A percentile compares a stretch with the other conserved stretches of the same genome.
phyloP scores from a whole-genome alignment of 53 echinoderm and acorn worm species.

The Paracentrotus lividus region DNA sequence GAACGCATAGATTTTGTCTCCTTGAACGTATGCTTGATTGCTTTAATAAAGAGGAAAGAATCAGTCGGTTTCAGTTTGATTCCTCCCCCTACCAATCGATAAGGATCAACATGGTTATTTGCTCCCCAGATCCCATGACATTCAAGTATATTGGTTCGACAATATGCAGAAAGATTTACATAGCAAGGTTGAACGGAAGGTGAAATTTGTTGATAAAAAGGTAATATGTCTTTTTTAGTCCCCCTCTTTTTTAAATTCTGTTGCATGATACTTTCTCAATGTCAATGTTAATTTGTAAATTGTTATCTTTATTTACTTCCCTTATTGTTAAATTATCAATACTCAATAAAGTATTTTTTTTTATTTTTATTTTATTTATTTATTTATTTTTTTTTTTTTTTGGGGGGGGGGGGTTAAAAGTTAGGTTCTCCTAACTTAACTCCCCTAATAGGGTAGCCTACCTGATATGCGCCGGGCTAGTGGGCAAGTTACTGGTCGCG shows the following conservation, averaged over 20 bases:
- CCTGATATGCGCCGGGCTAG: too few relatives aligned
- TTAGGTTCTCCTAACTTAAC: too few relatives aligned
- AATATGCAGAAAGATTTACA: neutral
- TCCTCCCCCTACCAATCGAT: neutral
- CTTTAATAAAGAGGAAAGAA: neutral
- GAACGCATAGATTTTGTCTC: neutral
- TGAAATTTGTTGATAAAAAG: neutral
- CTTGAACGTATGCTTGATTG: neutral
- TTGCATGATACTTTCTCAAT: neutral
- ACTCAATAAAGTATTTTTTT: too few relatives aligned
- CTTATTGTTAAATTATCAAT: too few relatives aligned
- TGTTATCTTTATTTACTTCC: neutral
- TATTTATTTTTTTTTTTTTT: too few relatives aligned
- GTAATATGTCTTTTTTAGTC: too few relatives aligned
- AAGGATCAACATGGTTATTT: slow-evolving; percentile 48
- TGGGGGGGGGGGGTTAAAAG: too few relatives aligned
- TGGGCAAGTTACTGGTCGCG: too few relatives aligned
- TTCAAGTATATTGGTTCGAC: slow-evolving; percentile 5
- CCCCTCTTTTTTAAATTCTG: too few relatives aligned
- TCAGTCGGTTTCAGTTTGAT: slow-evolving; percentile 31
- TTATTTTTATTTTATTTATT: too few relatives aligned
- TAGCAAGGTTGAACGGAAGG: neutral
- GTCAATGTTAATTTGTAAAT: neutral
- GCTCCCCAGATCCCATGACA: slow-evolving; percentile 43
- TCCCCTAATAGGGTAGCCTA: too few relatives aligned